These are phyloP conservation scores for Etheostoma nigrum DNA, from an alignment of 2,797 vertebrate genomes.

Conservation along the genomic window DNA sequence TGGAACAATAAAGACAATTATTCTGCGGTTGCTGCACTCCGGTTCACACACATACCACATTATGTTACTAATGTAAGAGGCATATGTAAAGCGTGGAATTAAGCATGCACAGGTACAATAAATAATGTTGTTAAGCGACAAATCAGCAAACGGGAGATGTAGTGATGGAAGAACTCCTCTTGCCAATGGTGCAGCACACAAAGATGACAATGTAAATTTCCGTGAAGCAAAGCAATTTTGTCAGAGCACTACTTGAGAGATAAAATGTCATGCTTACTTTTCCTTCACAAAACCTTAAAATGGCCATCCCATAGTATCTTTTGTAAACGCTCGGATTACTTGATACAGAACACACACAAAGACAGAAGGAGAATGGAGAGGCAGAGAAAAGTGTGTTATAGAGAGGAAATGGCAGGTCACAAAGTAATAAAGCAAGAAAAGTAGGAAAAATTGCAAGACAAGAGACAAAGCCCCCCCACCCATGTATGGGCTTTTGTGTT, in stretches of 20 bases:
- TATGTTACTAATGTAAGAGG: background rate
- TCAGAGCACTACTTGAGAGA: background rate
- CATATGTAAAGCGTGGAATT: background rate
- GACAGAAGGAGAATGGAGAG: background rate
- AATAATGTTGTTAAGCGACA: background rate
- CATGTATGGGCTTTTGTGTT: no score
- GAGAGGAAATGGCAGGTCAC: background rate
- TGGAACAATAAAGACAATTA: background rate
- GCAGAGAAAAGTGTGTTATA: background rate
- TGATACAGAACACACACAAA: background rate
- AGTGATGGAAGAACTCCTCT: background rate
- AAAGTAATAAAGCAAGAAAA: slow-evolving; percentile 7
- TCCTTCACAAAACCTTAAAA: slow-evolving; percentile 1
- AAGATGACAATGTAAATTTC: background rate
- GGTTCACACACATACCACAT: background rate
- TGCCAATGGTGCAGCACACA: background rate
- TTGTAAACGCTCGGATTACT: background rate
- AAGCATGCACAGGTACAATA: background rate
- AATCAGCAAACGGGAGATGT: background rate
- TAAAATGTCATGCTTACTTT: background rate
- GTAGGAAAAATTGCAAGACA: no score
- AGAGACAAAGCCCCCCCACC: background rate
- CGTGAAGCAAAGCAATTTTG: slow-evolving; percentile 2
- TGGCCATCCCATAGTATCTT: background rate
- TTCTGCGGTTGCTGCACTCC: background rate